Evolutionary conservation across 2,888 invertebrate genomes (phyloP).

Genomic region (Ophonus ardosiacus): DNA sequence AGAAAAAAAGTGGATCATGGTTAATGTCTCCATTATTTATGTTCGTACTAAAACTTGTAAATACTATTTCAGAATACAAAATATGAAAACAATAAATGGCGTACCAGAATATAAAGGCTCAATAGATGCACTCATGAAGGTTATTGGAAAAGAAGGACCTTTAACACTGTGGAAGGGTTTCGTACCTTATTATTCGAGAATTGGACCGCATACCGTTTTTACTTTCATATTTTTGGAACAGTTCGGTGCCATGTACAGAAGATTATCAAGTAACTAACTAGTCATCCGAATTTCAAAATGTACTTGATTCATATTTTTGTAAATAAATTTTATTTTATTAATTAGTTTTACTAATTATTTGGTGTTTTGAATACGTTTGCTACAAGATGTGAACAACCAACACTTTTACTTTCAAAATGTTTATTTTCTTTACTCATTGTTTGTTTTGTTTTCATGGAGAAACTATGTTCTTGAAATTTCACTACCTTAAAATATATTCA

Average conservation of each 20-base stretch:
- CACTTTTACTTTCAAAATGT: too few species aligned
- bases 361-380: too few species aligned
- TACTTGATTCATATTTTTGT: too few species aligned
- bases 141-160: slow-evolving; percentile 82
- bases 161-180: slow-evolving; percentile 85
- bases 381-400: too few species aligned
- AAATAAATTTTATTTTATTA: too few species aligned
- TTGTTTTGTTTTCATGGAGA: too few species aligned
- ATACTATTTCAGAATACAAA: slow-evolving; percentile 85
- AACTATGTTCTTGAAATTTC: too few species aligned
- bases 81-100: slow-evolving; percentile 89
- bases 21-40: neutral
- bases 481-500: too few species aligned
- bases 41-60: neutral
- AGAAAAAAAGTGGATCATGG: too few species aligned
- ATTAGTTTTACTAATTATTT: too few species aligned
- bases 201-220: slow-evolving; percentile 86
- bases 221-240: slow-evolving; percentile 86
- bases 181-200: slow-evolving; percentile 79
- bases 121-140: slow-evolving; percentile 78
- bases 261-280: neutral
- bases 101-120: slow-evolving; percentile 89
- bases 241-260: slow-evolving; percentile 74
- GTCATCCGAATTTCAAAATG: too few species aligned
- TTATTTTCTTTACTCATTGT: too few species aligned